Evolutionary conservation across 1,140 invertebrate species (phyloP).

Genomic region (Drosophila pachea): DNA sequence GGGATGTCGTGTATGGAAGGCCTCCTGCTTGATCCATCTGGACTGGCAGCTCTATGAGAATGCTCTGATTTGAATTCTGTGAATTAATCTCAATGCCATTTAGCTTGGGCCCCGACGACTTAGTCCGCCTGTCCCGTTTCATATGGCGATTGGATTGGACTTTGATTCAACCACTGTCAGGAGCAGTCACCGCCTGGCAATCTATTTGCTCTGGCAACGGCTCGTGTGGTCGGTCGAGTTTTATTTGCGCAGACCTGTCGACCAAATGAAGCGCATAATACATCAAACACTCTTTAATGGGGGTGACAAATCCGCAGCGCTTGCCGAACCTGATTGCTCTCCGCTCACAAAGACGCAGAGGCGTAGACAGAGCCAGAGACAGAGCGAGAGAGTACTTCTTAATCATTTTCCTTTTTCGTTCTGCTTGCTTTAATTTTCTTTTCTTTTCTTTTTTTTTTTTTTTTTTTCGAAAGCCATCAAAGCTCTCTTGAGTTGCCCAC

Average conservation of each 20-base stretch:
- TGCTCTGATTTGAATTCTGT: too few species aligned
- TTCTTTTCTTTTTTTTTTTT: too few species aligned
- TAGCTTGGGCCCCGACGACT: not conserved
- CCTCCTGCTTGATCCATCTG: too few species aligned
- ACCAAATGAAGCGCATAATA: conserved; percentile 79
- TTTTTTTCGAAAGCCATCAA: conserved; percentile 49
- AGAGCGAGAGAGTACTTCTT: conserved; percentile 13
- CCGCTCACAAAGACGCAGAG: conserved; percentile 6
- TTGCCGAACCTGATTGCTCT: conserved; percentile 68
- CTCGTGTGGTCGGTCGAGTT: conserved; percentile 45
- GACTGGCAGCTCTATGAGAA: too few species aligned
- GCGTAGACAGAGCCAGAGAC: conserved; percentile 3
- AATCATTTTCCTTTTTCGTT: conserved; percentile 8
- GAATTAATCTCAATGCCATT: not conserved
- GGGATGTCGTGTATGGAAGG: too few species aligned
- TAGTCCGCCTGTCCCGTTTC: not conserved
- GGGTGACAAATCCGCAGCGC: conserved; percentile 77
- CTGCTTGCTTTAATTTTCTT: too few species aligned
- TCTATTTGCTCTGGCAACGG: conserved; percentile 36
- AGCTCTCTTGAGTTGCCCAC: not conserved
- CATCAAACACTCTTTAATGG: conserved; percentile 78
- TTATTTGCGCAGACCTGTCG: conserved; percentile 78
- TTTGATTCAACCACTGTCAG: conserved; percentile 55
- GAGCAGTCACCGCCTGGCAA: conserved; percentile 40
- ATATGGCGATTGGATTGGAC: conserved; percentile 34